Evolutionary conservation across 2,888 invertebrate species (phyloP), one percentile per base, ranked within the genome.

Genomic region (Scaptomyza tumidula): DNA sequence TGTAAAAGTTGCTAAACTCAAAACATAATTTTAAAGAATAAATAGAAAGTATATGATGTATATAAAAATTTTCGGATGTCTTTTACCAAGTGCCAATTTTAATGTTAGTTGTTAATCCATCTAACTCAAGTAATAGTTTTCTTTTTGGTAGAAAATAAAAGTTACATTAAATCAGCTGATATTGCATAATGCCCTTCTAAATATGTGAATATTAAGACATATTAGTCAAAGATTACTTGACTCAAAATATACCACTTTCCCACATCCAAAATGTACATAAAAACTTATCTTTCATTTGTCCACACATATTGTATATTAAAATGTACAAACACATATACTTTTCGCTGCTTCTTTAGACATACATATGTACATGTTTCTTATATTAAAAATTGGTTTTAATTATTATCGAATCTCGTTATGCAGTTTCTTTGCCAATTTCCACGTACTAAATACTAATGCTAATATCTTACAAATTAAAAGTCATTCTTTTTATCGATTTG

Each of bases 171-270:
- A 29, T 56, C 33, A 45, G 27, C 54, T 55, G 52, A 27, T 64
- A 64, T 75, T 62, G 66, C 66, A 74, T 54, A 56, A 50, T 62
- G 58, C 60, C 49, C 48, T 62, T 46, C 35, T 54, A 41, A 19
- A n/a, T n/a, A 24, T 31, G 24, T 49, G 27, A 16, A 35, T 27
- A 41, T 39, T 49, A 31, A 69, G 43, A 37, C 46, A 48, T 44
- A 19, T 10, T 19, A 43, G 39, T 11, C 33, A 33, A 27, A 43
- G 50, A 50, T 16, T 48, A 10, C 53, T n/a, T n/a, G n/a, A 37
- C 3, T 46, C 13, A 33, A 35, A 24, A 29, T 24, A 48, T 59
- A 54, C 69, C 60, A 45, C 58, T 45, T 71, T 44, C 58, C 41
- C 46, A 35, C 35, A 37, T 71, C 56, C 50, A 75, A 61, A 39